phyloP scores from a whole-genome alignment of 2,888 invertebrate genomes.

The Lycophotia porphyrea region DNA sequence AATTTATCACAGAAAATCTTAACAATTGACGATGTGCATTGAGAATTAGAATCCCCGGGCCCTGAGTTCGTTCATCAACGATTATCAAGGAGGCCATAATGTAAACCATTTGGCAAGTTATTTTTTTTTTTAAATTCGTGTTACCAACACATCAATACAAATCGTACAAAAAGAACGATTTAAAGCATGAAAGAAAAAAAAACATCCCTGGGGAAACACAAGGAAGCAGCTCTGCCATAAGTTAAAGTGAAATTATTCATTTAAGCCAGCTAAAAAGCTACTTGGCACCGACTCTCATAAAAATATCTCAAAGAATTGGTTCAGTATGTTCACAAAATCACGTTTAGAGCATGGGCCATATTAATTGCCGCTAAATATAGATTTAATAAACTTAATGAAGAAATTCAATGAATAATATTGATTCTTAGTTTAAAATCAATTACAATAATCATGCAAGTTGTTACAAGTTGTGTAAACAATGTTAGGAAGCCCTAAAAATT shows the following conservation, averaged over 20 bases:
- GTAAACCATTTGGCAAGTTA: not conserved
- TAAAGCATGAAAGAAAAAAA: not conserved
- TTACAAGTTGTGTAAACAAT: not conserved
- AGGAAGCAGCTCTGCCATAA: not conserved
- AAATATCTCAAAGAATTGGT: not conserved
- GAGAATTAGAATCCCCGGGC: not conserved
- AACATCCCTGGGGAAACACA: not conserved
- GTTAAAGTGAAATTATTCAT: not conserved
- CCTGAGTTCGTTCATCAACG: not conserved
- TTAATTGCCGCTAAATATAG: not conserved
- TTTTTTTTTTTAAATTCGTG: not conserved
- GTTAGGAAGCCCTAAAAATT: not conserved
- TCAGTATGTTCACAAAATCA: not conserved
- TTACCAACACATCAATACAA: not conserved
- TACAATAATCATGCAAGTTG: conserved; percentile 5
- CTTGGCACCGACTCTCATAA: not conserved
- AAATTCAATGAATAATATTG: not conserved
- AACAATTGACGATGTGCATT: not conserved
- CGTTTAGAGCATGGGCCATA: not conserved
- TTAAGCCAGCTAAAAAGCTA: not conserved
- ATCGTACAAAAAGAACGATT: not conserved
- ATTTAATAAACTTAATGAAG: not conserved
- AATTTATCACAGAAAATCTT: not conserved
- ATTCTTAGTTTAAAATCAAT: not conserved
- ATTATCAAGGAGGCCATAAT: not conserved